Conservation (phyloP, 2,888 invertebrate genomes). For the Euphydryas editha region DNA sequence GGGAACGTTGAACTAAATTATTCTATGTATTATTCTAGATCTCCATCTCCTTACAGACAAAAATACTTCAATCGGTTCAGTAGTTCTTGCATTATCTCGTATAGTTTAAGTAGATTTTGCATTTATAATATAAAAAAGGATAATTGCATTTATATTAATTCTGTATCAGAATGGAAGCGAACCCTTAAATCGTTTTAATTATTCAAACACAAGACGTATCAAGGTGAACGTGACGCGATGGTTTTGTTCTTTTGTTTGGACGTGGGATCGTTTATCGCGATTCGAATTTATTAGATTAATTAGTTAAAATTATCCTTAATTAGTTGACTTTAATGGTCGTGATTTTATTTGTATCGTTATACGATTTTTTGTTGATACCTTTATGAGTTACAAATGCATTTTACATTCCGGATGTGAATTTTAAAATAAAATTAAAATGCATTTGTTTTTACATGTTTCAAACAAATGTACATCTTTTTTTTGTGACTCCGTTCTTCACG, state of each 20-base stretch:
- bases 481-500: neutral
- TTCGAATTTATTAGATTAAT: constrained; percentile 52
- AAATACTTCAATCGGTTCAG: too few relatives aligned
- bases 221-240: constrained; percentile 20
- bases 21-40: too few relatives aligned
- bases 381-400: constrained; percentile 14
- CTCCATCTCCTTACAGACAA: too few relatives aligned
- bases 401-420: neutral
- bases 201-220: constrained; percentile 4
- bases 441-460: neutral
- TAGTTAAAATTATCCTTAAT: constrained; percentile 49
- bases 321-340: constrained; percentile 41
- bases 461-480: neutral
- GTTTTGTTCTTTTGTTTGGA: constrained; percentile 50
- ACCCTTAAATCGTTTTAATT: constrained; percentile 6
- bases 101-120: too few relatives aligned
- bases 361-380: constrained; percentile 33
- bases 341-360: constrained; percentile 34
- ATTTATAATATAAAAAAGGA: too few relatives aligned
- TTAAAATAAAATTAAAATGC: neutral
- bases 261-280: constrained; percentile 51
- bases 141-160: too few relatives aligned
- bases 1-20: too few relatives aligned
- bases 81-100: too few relatives aligned
- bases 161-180: neutral